Conservation (phyloP, 1,140 invertebrate species). For the Delia radicum region DNA sequence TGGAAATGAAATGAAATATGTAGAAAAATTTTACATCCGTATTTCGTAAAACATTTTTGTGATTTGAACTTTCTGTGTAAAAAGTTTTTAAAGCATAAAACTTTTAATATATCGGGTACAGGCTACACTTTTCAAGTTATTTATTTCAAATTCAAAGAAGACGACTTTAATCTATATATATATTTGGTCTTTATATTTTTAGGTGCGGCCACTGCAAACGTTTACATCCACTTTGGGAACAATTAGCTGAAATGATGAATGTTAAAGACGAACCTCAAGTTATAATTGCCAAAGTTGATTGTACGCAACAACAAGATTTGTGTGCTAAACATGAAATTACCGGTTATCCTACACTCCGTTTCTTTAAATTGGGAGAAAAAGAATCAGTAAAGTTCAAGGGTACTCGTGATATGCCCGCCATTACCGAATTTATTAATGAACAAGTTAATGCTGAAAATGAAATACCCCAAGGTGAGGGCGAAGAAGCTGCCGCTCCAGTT, state of each 20-base stretch:
- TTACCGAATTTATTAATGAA: slow-evolving; percentile 74
- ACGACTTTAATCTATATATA: too few species aligned
- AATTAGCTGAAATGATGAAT: slow-evolving; percentile 70
- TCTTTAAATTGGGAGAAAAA: slow-evolving; percentile 66
- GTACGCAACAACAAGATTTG: slow-evolving; percentile 68
- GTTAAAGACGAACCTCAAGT: slow-evolving; percentile 64
- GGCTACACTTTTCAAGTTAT: too few species aligned
- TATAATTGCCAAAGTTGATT: slow-evolving; percentile 75
- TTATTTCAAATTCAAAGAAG: too few species aligned
- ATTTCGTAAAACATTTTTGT: too few species aligned
- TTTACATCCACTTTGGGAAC: slow-evolving; percentile 70
- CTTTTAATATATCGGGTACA: too few species aligned
- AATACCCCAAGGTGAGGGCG: background rate
- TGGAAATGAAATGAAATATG: too few species aligned
- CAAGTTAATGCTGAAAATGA: slow-evolving; percentile 57
- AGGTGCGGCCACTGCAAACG: slow-evolving; percentile 75
- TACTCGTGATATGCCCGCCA: slow-evolving; percentile 67
- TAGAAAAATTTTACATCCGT: too few species aligned
- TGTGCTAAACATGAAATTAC: slow-evolving; percentile 75
- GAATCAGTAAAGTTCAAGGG: slow-evolving; percentile 67
- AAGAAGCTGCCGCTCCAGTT: slow-evolving; percentile 35
- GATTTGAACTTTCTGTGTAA: too few species aligned
- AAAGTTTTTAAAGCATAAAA: too few species aligned
- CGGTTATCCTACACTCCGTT: slow-evolving; percentile 69
- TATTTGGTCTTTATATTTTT: slow-evolving; percentile 22